phyloP scores from a whole-genome alignment of 1,140 invertebrate species.

The Anthonomus grandis region DNA sequence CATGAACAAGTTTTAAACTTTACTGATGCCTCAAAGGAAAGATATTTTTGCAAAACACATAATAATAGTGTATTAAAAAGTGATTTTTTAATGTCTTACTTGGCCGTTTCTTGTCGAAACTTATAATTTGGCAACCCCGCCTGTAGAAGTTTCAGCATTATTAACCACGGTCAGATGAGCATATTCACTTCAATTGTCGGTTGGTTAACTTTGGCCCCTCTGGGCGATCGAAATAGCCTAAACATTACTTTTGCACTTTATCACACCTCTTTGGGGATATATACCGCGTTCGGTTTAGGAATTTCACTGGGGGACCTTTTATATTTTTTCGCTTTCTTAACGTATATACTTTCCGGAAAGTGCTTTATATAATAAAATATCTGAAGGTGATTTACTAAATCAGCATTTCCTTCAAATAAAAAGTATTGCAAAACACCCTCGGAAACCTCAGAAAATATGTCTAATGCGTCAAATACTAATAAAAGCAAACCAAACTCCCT shows the following conservation, averaged over 20 bases:
- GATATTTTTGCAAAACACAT: not conserved
- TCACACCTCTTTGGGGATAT: slow-evolving; percentile 19
- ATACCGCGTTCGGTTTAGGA: not conserved
- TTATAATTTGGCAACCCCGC: slow-evolving; percentile 13
- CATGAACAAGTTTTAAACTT: not conserved
- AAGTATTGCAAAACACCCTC: no score
- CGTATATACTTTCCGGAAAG: no score
- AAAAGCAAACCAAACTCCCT: no score
- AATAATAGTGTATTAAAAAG: not conserved
- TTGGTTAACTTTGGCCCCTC: slow-evolving; percentile 23
- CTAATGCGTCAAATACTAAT: no score
- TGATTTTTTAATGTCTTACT: not conserved
- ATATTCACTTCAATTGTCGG: slow-evolving; percentile 26
- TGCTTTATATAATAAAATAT: no score
- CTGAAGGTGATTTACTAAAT: no score
- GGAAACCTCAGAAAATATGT: no score
- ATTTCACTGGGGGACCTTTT: not conserved
- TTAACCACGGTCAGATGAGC: slow-evolving; percentile 23
- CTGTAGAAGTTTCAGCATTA: slow-evolving; percentile 17
- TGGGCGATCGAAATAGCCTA: slow-evolving; percentile 22
- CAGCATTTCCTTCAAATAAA: no score
- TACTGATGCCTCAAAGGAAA: not conserved
- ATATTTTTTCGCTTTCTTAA: no score
- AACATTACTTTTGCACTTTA: slow-evolving; percentile 29
- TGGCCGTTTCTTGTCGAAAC: not conserved